phyloP scores from a whole-genome alignment of 2,888 invertebrate species.

The Pinctada fucata region DNA sequence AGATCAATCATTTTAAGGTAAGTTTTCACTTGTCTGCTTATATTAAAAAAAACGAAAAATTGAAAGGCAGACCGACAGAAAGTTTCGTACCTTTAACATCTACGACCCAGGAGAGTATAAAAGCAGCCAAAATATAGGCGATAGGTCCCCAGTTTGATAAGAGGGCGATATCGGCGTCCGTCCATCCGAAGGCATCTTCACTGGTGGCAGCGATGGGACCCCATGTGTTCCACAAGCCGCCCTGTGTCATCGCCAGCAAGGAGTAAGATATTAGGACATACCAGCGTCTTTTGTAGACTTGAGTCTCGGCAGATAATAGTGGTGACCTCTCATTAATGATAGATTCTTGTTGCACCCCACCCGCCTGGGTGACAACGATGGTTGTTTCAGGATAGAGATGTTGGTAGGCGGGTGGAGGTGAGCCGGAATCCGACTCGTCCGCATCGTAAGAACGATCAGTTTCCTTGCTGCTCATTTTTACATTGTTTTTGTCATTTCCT shows the following conservation, averaged over 20 bases:
- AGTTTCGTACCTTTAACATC: conserved; percentile 58
- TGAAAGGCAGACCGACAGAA: no score
- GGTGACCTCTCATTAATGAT: not conserved
- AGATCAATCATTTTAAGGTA: no score
- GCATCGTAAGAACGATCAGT: not conserved
- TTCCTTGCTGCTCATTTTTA: no score
- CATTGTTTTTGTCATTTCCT: no score
- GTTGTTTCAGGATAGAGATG: not conserved
- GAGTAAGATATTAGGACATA: conserved; percentile 58
- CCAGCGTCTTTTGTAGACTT: conserved; percentile 61
- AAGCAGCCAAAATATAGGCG: conserved; percentile 52
- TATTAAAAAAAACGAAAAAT: no score
- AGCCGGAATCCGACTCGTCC: not conserved
- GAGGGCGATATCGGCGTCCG: conserved; percentile 55
- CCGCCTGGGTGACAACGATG: not conserved
- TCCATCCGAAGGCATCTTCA: conserved; percentile 60
- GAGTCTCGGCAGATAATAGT: not conserved
- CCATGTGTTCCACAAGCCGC: conserved; percentile 63
- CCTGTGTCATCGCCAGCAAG: conserved; percentile 55
- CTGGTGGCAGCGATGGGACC: conserved; percentile 59
- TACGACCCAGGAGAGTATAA: conserved; percentile 60
- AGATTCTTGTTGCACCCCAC: conserved; percentile 3
- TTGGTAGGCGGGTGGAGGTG: not conserved
- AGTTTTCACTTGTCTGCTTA: no score
- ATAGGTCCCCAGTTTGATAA: conserved; percentile 65